These are phyloP conservation scores for Formica aserva DNA, from an alignment of 2,888 invertebrate genomes.

Conservation along the genomic window DNA sequence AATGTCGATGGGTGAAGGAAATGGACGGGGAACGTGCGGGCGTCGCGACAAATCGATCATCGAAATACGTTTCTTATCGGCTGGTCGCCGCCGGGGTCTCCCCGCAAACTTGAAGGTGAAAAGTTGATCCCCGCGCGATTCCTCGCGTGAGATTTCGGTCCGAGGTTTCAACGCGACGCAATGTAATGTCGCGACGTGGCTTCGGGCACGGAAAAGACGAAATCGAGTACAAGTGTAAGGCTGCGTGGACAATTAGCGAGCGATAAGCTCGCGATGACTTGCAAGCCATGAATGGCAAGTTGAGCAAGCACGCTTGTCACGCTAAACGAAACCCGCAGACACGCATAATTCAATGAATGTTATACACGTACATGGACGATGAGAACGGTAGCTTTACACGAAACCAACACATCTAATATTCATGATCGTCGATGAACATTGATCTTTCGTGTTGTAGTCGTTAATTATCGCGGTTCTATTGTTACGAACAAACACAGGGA, in stretches of 20 bases:
- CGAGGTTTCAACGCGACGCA: slow-evolving; percentile 54
- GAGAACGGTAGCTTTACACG: slow-evolving; percentile 9
- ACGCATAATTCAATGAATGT: slow-evolving; percentile 21
- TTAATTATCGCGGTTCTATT: neutral
- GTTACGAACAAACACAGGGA: neutral
- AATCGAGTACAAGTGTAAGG: slow-evolving; percentile 41
- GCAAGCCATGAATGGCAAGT: slow-evolving; percentile 20
- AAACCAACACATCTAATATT: neutral
- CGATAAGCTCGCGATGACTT: slow-evolving; percentile 45
- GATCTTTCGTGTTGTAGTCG: neutral
- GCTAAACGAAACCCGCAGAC: slow-evolving; percentile 26
- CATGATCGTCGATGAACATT: neutral
- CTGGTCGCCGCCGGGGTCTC: slow-evolving; percentile 19
- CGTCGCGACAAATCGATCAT: slow-evolving; percentile 74
- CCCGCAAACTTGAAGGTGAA: slow-evolving; percentile 67
- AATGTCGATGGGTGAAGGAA: slow-evolving; percentile 42
- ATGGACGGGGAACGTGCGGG: slow-evolving; percentile 52
- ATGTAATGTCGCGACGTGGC: slow-evolving; percentile 49
- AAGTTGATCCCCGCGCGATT: slow-evolving; percentile 66
- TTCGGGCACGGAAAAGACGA: slow-evolving; percentile 12
- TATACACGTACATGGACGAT: neutral
- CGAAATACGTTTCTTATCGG: slow-evolving; percentile 66
- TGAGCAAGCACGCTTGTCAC: neutral
- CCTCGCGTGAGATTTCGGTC: slow-evolving; percentile 72
- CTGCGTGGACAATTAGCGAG: slow-evolving; percentile 25